phyloP scores from a whole-genome alignment of 2,888 invertebrate genomes.

The Boloria selene region DNA sequence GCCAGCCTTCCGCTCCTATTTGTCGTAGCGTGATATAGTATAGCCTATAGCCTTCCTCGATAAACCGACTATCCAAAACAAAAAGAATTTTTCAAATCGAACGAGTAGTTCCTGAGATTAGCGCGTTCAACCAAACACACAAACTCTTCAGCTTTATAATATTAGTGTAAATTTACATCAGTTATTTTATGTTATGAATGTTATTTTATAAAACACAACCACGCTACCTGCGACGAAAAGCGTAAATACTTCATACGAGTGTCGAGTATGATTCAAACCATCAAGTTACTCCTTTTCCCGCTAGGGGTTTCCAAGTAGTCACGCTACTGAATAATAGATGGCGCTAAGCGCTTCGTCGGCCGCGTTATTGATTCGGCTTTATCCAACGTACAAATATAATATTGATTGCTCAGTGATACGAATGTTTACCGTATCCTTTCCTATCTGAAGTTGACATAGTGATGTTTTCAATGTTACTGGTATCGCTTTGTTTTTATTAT shows the following conservation, averaged over 20 bases:
- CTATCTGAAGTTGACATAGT: slow-evolving; percentile 50
- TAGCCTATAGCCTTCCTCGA: too few relatives aligned
- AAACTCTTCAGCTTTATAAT: too few relatives aligned
- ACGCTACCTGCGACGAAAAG: slow-evolving; percentile 10
- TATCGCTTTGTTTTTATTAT: slow-evolving; percentile 21
- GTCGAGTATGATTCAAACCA: slow-evolving; percentile 19
- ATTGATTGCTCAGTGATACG: slow-evolving; percentile 64
- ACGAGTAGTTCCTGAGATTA: too few relatives aligned
- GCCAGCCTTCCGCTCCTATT: too few relatives aligned
- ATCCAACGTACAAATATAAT: slow-evolving; percentile 56
- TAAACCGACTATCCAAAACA: too few relatives aligned
- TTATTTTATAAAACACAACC: not conserved
- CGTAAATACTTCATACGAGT: slow-evolving; percentile 19
- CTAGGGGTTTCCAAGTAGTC: slow-evolving; percentile 40
- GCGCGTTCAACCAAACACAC: too few relatives aligned
- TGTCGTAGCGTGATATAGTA: too few relatives aligned
- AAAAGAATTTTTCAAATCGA: too few relatives aligned
- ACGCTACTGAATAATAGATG: slow-evolving; percentile 66
- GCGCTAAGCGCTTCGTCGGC: slow-evolving; percentile 47
- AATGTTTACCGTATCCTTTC: slow-evolving; percentile 50
- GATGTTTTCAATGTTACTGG: slow-evolving; percentile 35
- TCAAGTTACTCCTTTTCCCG: slow-evolving; percentile 1
- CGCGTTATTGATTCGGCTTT: slow-evolving; percentile 52
- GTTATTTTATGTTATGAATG: too few relatives aligned
- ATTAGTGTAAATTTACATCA: too few relatives aligned